phyloP scores from a whole-genome alignment of 2,888 invertebrate genomes.

The Hipparchia sbordonii region DNA sequence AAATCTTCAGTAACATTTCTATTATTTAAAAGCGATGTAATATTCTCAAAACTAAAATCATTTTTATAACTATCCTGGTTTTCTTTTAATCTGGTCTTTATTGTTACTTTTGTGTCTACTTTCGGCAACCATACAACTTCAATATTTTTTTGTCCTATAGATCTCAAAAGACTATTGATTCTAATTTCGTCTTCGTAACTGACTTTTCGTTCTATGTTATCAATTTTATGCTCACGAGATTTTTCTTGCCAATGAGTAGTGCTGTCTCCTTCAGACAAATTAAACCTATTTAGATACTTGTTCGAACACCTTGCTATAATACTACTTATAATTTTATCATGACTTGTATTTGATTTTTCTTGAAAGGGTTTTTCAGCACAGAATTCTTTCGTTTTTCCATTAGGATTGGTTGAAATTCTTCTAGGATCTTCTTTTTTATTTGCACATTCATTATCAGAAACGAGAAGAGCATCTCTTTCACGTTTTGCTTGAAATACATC shows the following conservation, averaged over 20 bases:
- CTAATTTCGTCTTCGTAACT: conserved; percentile 56
- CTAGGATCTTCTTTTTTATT: conserved; percentile 64
- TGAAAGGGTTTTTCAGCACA: conserved; percentile 23
- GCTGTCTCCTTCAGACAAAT: conserved; percentile 39
- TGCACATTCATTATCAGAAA: conserved; percentile 52
- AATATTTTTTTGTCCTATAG: conserved; percentile 64
- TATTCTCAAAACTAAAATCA: conserved; percentile 52
- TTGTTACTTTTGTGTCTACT: conserved; percentile 43
- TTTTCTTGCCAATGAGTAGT: conserved; percentile 44
- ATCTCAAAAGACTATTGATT: conserved; percentile 63
- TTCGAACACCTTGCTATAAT: conserved; percentile 58
- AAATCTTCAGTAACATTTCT: conserved; percentile 26
- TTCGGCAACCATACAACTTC: conserved; percentile 60
- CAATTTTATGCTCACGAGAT: conserved; percentile 63
- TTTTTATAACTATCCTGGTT: conserved; percentile 38
- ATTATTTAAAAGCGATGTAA: conserved; percentile 28
- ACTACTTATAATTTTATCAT: conserved; percentile 54
- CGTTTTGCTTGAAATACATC: conserved; percentile 1
- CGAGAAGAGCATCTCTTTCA: conserved; percentile 19
- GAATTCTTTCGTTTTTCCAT: conserved; percentile 30
- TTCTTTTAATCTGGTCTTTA: conserved; percentile 54
- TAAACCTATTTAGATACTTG: conserved; percentile 52
- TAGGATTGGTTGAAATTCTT: conserved; percentile 46
- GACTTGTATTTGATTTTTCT: conserved; percentile 39
- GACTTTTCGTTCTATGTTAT: conserved; percentile 58